Evolutionary conservation across 2,888 invertebrate species (phyloP).

Genomic region (Lasius fuliginosus): DNA sequence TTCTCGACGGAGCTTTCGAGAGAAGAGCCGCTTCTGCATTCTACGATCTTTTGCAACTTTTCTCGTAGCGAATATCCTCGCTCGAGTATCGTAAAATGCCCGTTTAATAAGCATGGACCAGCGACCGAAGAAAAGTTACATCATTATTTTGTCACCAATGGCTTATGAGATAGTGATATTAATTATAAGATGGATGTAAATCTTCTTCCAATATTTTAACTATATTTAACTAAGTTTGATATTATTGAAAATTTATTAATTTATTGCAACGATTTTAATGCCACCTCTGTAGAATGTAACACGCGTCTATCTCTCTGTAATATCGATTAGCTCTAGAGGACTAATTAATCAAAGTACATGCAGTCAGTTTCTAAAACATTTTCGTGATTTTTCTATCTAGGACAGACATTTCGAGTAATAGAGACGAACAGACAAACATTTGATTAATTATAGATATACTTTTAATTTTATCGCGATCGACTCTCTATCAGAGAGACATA

Average conservation of each 20-base stretch:
- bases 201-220: not conserved
- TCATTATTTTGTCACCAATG: not conserved
- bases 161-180: not conserved
- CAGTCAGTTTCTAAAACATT: slow-evolving; percentile 23
- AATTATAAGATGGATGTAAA: not conserved
- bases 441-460: slow-evolving; percentile 31
- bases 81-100: not conserved
- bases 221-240: not conserved
- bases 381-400: slow-evolving; percentile 4
- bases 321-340: slow-evolving; percentile 24
- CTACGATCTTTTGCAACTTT: slow-evolving; percentile 8
- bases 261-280: not conserved
- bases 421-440: not conserved
- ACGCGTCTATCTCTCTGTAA: not conserved
- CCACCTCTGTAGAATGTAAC: not conserved
- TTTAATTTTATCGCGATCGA: too few relatives aligned
- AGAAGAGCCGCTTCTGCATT: slow-evolving; percentile 11
- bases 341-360: slow-evolving; percentile 37
- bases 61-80: not conserved
- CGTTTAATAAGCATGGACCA: not conserved
- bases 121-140: not conserved
- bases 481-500: not conserved
- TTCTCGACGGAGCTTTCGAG: slow-evolving; percentile 21
- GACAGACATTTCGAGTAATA: not conserved
- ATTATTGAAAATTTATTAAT: not conserved